Base-by-base conservation (phyloP, 2,888 invertebrate genomes). In the Chymomyza fuscimana region DNA sequence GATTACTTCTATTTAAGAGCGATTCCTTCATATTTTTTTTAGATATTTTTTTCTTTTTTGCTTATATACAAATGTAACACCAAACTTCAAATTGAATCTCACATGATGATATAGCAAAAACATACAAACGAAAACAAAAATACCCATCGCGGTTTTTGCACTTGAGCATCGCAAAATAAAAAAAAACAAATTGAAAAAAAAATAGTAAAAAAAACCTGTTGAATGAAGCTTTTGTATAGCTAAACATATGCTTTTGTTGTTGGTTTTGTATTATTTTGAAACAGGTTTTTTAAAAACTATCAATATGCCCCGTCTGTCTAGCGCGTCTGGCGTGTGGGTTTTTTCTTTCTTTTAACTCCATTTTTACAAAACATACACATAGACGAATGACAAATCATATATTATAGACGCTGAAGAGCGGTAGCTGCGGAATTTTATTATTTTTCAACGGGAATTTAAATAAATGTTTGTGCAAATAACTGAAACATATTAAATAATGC, bases 181-280 rank as follows among this genome's bases (percentile, higher is more conserved):
- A 32, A 32, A 32, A 1, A 32, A 1, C 1, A 32, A 2, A 32
- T 32, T 32, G 32, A n/a, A 19, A 52, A 52, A 54, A 22, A 54
- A 54, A n/a, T 5, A 16, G 9, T 19, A 15, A 15, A 15, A 58
- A 74, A 84, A 86, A 83, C 83, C 83, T 83, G 83, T 86, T 83
- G 86, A 82, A 58, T 69, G 59, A 75, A 75, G 73, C 75, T 78
- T 32, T 32, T 36, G 32, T 71, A 76, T 69, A 70, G 63, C 73
- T 5, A 22, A 54, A 19, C 16, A 46, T 46, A 58, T 25, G 15
- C 63, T 76, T 73, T 76, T 69, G 16, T 56, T 58, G 58, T 58
- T 58, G 58, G 40, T 58, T 58, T 22, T 25, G 67, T 72, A 69
- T 69, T 62, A 32, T 72, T 22, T 67, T 68, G 32, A 84, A 83